A percentile compares a stretch with the other conserved stretches of the same genome.
Evolutionary conservation across 2,888 invertebrate species (phyloP).

Genomic region (Drosophila atroscutellata): DNA sequence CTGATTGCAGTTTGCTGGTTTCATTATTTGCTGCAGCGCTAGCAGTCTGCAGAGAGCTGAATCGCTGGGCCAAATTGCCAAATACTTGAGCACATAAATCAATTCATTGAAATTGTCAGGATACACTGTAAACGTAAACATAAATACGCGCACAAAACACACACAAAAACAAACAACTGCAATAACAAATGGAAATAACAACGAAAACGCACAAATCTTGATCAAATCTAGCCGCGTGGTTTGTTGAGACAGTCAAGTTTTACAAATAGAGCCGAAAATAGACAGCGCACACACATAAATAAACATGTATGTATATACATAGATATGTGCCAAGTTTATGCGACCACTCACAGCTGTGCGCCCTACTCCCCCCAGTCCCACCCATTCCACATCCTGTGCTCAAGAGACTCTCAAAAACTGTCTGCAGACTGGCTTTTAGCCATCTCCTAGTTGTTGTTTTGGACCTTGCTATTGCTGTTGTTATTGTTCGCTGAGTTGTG

Average conservation of each 20-base stretch:
- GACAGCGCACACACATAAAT: constrained; percentile 20
- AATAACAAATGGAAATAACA: constrained; percentile 20
- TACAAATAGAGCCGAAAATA: constrained; percentile 33
- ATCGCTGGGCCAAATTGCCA: constrained; percentile 38
- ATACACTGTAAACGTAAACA: constrained; percentile 68
- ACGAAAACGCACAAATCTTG: constrained; percentile 51
- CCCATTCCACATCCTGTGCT: background rate
- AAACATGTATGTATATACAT: background rate
- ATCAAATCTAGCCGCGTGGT: constrained; percentile 37
- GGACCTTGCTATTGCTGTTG: background rate
- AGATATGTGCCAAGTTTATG: constrained; percentile 38
- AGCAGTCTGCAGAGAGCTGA: constrained; percentile 1
- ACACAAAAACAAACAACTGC: constrained; percentile 10
- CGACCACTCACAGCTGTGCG: constrained; percentile 46
- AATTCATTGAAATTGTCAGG: constrained; percentile 74
- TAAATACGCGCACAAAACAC: constrained; percentile 19
- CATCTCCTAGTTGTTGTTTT: constrained; percentile 5
- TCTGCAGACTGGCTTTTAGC: constrained; percentile 45
- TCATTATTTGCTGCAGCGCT: constrained; percentile 26
- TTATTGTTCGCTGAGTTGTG: constrained; percentile 35
- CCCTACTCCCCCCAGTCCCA: background rate
- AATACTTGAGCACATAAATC: constrained; percentile 66
- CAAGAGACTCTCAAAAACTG: constrained; percentile 5
- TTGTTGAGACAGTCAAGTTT: constrained; percentile 4
- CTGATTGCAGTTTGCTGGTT: constrained; percentile 47